Evolutionary conservation across 2,797 vertebrate species (phyloP).

Genomic region (Nyctibius grandis): DNA sequence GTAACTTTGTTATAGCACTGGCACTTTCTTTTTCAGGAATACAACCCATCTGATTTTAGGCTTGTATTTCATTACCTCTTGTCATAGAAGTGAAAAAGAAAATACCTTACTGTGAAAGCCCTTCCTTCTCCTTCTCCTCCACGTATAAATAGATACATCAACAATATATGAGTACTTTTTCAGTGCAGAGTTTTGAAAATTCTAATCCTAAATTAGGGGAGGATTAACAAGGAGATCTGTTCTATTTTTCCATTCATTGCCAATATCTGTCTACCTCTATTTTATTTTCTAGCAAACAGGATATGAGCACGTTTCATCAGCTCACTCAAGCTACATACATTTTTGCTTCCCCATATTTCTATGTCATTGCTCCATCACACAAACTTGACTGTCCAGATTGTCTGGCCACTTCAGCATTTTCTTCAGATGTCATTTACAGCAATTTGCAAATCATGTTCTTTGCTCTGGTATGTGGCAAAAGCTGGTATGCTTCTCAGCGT

Average conservation of each 20-base stretch:
- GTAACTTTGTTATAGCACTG: neutral
- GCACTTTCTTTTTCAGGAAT: neutral
- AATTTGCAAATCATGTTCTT: neutral
- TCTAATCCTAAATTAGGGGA: neutral
- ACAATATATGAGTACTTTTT: fast-evolving
- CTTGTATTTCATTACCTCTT: neutral
- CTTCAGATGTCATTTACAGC: neutral
- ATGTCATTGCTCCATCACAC: neutral
- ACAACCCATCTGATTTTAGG: neutral
- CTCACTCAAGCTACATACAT: neutral
- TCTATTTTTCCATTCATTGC: neutral
- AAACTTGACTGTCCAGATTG: conserved; percentile 15
- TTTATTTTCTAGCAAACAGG: neutral
- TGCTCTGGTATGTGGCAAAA: neutral
- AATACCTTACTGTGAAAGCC: neutral
- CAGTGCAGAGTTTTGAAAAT: neutral
- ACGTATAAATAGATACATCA: neutral
- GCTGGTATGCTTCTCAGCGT: neutral
- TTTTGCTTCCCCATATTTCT: conserved; percentile 7
- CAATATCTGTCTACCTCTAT: neutral
- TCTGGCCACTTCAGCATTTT: neutral
- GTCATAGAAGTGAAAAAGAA: neutral
- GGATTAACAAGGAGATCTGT: neutral
- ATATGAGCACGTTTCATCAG: neutral
- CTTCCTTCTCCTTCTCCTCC: neutral